Conservation (phyloP, 2,797 vertebrate species). For the Orestias chungarensis region DNA sequence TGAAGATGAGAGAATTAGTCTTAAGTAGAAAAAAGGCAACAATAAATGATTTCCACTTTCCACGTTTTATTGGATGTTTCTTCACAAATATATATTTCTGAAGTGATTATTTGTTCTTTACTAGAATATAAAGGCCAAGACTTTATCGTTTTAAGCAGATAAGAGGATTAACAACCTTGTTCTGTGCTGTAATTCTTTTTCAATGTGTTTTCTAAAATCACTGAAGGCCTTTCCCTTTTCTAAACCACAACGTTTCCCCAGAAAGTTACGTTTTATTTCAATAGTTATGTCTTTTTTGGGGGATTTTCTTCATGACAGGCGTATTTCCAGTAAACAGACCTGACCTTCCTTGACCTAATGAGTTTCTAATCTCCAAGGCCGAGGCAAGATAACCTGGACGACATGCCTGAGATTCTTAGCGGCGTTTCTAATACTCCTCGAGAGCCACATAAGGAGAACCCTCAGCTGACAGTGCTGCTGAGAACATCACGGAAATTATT, state of each 20-base stretch:
- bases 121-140: too few relatives aligned
- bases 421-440: background rate
- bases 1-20: background rate
- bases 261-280: background rate
- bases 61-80: background rate
- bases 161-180: background rate
- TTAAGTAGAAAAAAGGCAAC: background rate
- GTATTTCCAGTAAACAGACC: background rate
- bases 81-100: background rate
- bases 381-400: slow-evolving; percentile 1
- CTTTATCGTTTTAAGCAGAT: too few relatives aligned
- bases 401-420: background rate
- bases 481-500: background rate
- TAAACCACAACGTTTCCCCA: background rate
- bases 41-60: background rate
- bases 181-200: background rate
- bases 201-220: background rate
- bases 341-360: background rate
- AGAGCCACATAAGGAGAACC: background rate
- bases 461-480: background rate
- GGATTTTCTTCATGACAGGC: background rate
- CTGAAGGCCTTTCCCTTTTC: background rate
- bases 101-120: background rate
- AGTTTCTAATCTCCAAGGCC: slow-evolving; percentile 3
- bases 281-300: background rate